A percentile compares a stretch with the other conserved stretches of the same genome.
phyloP scores from a whole-genome alignment of 2,113 vertebrate species.

The Odocoileus virginianus region DNA sequence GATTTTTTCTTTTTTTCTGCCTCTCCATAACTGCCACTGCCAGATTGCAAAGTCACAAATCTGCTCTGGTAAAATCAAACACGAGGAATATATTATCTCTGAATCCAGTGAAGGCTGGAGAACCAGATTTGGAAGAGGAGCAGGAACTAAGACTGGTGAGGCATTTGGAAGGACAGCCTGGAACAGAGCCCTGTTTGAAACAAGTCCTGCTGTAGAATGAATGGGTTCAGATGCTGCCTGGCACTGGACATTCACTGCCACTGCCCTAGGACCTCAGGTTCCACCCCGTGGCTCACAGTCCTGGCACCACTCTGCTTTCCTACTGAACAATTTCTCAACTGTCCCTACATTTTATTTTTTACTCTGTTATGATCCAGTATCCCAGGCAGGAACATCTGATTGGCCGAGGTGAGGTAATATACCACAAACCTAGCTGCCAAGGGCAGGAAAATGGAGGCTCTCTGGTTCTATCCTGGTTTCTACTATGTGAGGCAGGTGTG shows the following conservation, averaged over 20 bases:
- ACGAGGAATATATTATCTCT: neutral
- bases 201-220: neutral
- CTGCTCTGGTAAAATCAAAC: neutral
- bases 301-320: neutral
- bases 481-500: neutral
- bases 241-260: accelerated
- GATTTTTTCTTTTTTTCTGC: neutral
- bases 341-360: neutral
- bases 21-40: neutral
- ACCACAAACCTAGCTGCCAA: neutral
- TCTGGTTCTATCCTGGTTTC: neutral
- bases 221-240: neutral
- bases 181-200: neutral
- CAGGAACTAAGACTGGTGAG: neutral
- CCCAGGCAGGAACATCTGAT: neutral
- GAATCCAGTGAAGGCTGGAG: neutral
- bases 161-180: neutral
- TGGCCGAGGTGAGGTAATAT: neutral
- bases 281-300: neutral
- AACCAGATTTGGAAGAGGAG: neutral
- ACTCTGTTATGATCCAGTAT: neutral
- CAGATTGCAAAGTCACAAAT: neutral
- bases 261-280: neutral
- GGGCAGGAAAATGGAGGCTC: neutral
- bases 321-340: neutral